Percentiles rank a stretch among this genome's conserved stretches.
Evolutionary conservation across 1,140 invertebrate species (phyloP).

Genomic region (Magallana angulata): DNA sequence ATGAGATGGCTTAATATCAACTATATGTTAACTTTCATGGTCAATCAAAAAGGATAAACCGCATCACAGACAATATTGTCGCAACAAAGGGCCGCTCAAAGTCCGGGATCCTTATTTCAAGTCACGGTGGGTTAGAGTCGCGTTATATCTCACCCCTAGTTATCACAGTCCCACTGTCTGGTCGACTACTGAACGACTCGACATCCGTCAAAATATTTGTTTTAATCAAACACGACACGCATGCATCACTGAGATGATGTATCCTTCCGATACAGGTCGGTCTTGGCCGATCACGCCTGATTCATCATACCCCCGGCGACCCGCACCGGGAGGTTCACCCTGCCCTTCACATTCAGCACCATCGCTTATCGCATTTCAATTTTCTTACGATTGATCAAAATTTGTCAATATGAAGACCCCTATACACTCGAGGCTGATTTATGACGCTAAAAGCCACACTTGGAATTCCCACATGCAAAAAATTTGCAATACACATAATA

Average conservation of each 20-base stretch:
- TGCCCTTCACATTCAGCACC: not conserved
- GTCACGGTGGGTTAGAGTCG: too few relatives aligned
- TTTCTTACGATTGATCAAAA: not conserved
- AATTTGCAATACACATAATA: too few relatives aligned
- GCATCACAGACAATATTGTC: too few relatives aligned
- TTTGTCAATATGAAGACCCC: not conserved
- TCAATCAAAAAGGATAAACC: too few relatives aligned
- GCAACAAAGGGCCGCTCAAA: too few relatives aligned
- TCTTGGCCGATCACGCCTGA: not conserved
- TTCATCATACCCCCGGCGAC: not conserved
- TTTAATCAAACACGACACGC: constrained; percentile 15
- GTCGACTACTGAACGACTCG: not conserved
- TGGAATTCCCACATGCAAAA: too few relatives aligned
- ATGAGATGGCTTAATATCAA: too few relatives aligned
- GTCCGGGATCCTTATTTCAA: too few relatives aligned
- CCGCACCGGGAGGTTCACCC: not conserved
- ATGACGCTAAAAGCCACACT: too few relatives aligned
- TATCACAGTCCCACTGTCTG: not conserved
- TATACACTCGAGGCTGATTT: too few relatives aligned
- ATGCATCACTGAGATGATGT: constrained; percentile 13
- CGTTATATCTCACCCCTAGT: too few relatives aligned
- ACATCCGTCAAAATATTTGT: constrained; percentile 16
- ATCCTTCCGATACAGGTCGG: not conserved
- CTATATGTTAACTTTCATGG: too few relatives aligned
- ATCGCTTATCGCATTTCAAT: not conserved